Evolutionary conservation across 2,113 vertebrate genomes (phyloP).

Genomic region (Hippocampus abdominalis): DNA sequence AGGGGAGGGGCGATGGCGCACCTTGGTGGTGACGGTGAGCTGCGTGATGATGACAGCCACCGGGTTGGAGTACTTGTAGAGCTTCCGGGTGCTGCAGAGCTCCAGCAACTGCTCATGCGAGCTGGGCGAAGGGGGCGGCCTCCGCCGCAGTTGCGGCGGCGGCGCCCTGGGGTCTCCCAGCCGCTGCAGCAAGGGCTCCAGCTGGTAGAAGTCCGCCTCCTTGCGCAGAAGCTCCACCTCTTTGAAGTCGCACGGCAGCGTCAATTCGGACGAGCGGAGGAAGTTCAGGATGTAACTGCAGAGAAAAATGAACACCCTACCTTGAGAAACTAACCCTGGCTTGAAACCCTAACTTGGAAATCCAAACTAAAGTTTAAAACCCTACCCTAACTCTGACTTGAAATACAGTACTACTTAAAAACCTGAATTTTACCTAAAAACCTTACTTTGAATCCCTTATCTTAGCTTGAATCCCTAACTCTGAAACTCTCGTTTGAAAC

Average conservation of each 20-base stretch:
- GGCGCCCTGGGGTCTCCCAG: constrained; percentile 73
- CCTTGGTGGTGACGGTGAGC: constrained; percentile 90
- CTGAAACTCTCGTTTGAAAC: too few relatives aligned
- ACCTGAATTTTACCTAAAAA: too few relatives aligned
- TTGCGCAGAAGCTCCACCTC: constrained; percentile 84
- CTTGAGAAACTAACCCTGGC: too few relatives aligned
- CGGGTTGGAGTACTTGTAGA: constrained; percentile 92
- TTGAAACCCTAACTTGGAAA: too few relatives aligned
- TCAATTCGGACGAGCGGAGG: constrained; percentile 85
- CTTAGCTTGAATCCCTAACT: too few relatives aligned
- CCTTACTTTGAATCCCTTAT: too few relatives aligned
- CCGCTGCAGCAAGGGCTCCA: constrained; percentile 88
- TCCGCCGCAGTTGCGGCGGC: constrained; percentile 62
- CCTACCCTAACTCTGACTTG: neutral
- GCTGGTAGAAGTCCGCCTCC: constrained; percentile 90
- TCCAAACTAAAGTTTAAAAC: too few relatives aligned
- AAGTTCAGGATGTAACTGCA: constrained; percentile 84
- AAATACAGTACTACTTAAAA: too few relatives aligned
- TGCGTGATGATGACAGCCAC: constrained; percentile 94
- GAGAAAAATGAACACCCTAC: too few relatives aligned
- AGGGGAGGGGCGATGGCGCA: constrained; percentile 30
- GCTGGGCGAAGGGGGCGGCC: constrained; percentile 64
- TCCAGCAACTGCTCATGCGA: constrained; percentile 92
- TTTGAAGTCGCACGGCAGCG: constrained; percentile 84
- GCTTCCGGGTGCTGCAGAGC: constrained; percentile 89